Evolutionary conservation across 2,113 vertebrate genomes (phyloP).

Genomic region (Labeo rohita): DNA sequence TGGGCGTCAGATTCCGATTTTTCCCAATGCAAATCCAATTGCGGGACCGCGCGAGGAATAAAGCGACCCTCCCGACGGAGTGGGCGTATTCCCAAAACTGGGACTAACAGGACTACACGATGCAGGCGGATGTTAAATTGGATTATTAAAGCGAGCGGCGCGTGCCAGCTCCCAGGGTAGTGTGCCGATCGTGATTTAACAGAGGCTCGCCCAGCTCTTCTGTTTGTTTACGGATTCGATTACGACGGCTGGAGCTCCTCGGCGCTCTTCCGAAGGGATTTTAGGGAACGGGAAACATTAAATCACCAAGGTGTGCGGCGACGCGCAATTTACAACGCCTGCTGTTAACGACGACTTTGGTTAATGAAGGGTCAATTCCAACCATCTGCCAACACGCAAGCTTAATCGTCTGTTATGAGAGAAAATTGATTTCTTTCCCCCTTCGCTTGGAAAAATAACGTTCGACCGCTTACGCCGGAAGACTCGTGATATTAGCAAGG

Average conservation of each 20-base stretch:
- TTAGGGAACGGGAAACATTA: slow-evolving; percentile 56
- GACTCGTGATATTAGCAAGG: not conserved
- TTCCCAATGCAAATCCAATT: slow-evolving; percentile 79
- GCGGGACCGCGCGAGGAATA: slow-evolving; percentile 67
- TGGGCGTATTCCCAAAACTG: slow-evolving; percentile 70
- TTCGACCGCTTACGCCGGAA: not conserved
- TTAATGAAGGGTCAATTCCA: slow-evolving; percentile 66
- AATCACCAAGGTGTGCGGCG: slow-evolving; percentile 60
- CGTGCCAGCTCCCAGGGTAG: slow-evolving; percentile 71
- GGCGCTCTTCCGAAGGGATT: slow-evolving; percentile 57
- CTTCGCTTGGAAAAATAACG: not conserved
- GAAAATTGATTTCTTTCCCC: slow-evolving; percentile 57
- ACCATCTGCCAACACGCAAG: slow-evolving; percentile 63
- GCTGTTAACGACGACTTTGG: slow-evolving; percentile 63
- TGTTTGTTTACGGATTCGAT: slow-evolving; percentile 49
- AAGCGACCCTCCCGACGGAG: slow-evolving; percentile 76
- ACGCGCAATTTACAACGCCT: slow-evolving; percentile 59
- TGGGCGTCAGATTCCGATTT: slow-evolving; percentile 72
- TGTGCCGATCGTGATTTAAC: slow-evolving; percentile 75
- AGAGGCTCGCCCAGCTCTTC: slow-evolving; percentile 50
- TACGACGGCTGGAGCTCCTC: slow-evolving; percentile 49
- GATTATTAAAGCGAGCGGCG: slow-evolving; percentile 73
- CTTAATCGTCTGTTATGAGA: slow-evolving; percentile 64
- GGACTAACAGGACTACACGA: slow-evolving; percentile 66
- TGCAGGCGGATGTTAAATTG: slow-evolving; percentile 70